Base-by-base conservation (phyloP, 2,888 invertebrate genomes). In the Lampropteryx suffumata region DNA sequence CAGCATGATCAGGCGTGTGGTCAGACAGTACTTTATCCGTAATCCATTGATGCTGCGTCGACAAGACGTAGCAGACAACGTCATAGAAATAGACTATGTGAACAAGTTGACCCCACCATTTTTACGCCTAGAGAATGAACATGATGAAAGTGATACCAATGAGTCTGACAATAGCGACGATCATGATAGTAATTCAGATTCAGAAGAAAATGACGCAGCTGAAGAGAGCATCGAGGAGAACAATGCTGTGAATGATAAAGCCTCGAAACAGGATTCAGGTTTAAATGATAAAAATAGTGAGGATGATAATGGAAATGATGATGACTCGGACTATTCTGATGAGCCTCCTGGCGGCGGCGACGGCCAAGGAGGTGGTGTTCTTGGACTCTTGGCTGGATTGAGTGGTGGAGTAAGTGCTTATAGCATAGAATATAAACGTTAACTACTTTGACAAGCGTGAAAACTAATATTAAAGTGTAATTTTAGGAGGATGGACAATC, bases 391-490 rank as follows among this genome's bases (percentile, higher is more conserved):
- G 1, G 87, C 88, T 36, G 85, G 89, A 44, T 66, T 90, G 3
- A 90, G 90, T 59, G 90, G 90, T 3, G 85, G 84, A 26, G 90
- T 89, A 77, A 79, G 86, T 77, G 7, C 7, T n/a, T n/a, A n/a
- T n/a, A n/a, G 7, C 24, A 50, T n/a, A 30, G 1, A 29, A 61
- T 30, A 13, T 5, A 13, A 34, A 34, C 17, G 17, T n/a, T n/a
- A 17, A 17, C 17, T 17, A 4, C 17, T 4, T 17, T 26, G 26
- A 10, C 8, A 21, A 1, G 8, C 1, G 1, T 35, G 8, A 24
- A 35, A 11, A 12, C 26, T 36, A 26, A 36, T 24, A 8, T 27
- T 13, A 9, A 14, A 24, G 9, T 27, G 6, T 28, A 9, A 11
- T 80, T 78, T 60, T 59, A 85, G 85, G 89, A 85, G 67, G 84